Evolutionary conservation across 2,888 invertebrate species (phyloP).

Genomic region (Poecilus cupreus): DNA sequence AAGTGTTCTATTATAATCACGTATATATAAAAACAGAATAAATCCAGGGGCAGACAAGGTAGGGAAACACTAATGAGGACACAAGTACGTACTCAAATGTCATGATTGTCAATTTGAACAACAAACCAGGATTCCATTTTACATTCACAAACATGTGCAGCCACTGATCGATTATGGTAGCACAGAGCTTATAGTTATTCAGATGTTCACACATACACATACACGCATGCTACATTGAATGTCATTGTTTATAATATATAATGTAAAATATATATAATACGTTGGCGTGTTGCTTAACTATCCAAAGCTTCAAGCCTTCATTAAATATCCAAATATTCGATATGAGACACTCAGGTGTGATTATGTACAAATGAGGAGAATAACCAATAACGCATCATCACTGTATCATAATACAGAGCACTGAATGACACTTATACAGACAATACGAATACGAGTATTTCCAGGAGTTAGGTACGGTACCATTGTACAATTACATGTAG

Average conservation of each 20-base stretch:
- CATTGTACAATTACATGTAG: conserved; percentile 46
- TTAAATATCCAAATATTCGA: conserved; percentile 58
- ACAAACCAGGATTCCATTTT: conserved; percentile 59
- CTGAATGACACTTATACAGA: conserved; percentile 50
- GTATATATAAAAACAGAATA: conserved; percentile 53
- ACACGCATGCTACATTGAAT: conserved; percentile 59
- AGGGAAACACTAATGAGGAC: conserved; percentile 56
- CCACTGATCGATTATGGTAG: conserved; percentile 66
- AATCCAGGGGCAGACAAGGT: conserved; percentile 53
- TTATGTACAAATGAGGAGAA: conserved; percentile 53
- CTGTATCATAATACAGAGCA: conserved; percentile 44
- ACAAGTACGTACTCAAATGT: conserved; percentile 58
- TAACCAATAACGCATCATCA: conserved; percentile 32
- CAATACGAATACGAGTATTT: conserved; percentile 23
- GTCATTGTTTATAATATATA: conserved; percentile 56
- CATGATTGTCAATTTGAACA: conserved; percentile 57
- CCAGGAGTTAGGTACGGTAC: conserved; percentile 10
- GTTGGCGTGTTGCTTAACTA: conserved; percentile 59
- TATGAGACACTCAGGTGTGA: conserved; percentile 49
- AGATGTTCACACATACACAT: conserved; percentile 60
- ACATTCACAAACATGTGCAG: conserved; percentile 73
- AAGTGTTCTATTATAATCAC: too few species aligned
- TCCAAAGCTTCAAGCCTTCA: conserved; percentile 60
- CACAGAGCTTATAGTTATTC: conserved; percentile 56
- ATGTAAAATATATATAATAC: conserved; percentile 52